These are phyloP conservation scores for Montipora capitata DNA, from an alignment of 92 coral and sea anemone genomes.

Conservation along the genomic window DNA sequence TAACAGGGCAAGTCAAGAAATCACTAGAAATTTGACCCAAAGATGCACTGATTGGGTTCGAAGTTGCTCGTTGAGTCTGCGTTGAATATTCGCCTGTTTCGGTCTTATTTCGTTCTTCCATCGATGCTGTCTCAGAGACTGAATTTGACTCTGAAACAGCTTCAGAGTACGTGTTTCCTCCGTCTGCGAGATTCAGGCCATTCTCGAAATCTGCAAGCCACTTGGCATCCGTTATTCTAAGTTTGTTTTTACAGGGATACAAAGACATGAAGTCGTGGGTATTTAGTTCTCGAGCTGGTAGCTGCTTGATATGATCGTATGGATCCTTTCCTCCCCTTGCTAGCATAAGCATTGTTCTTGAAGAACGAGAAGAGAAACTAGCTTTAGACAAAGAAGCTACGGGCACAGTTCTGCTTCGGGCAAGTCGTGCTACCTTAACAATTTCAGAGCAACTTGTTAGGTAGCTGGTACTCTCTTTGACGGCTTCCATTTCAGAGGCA, in stretches of 20 bases:
- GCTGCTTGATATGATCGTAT: constrained; percentile 28
- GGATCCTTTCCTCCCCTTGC: constrained; percentile 52
- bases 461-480: not conserved
- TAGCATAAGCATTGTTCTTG: constrained; percentile 44
- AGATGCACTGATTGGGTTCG: not conserved
- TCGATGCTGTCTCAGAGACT: not conserved
- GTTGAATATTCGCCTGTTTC: not conserved
- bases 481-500: constrained; percentile 11
- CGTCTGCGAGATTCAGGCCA: not conserved
- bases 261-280: constrained; percentile 48
- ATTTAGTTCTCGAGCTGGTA: constrained; percentile 45
- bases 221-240: not conserved
- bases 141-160: not conserved
- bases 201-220: not conserved
- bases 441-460: constrained; percentile 20
- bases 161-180: not conserved
- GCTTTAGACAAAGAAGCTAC: constrained; percentile 29
- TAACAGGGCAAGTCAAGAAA: constrained; percentile 7
- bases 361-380: constrained; percentile 33
- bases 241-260: constrained; percentile 8
- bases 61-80: not conserved
- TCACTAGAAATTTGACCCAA: not conserved
- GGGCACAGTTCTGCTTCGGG: constrained; percentile 9
- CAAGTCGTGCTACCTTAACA: not conserved
- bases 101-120: not conserved